Conservation (phyloP, 2,888 invertebrate species). For the Uropetala carovei region DNA sequence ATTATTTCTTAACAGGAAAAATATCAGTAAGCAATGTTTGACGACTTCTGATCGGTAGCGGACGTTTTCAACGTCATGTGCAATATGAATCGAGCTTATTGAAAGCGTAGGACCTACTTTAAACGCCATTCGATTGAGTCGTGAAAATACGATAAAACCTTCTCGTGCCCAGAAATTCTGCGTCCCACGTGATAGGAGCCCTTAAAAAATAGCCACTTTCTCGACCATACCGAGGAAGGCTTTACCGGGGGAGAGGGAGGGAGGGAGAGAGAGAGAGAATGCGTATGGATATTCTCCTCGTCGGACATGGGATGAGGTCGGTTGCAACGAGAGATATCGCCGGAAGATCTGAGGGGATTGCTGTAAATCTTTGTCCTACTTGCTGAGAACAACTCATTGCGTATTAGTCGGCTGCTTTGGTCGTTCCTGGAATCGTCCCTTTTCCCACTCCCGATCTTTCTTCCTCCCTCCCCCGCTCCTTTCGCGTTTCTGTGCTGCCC, state of each 20-base stretch:
- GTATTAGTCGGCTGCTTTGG: slow-evolving; percentile 22
- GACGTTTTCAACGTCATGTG: too few relatives aligned
- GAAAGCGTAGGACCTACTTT: too few relatives aligned
- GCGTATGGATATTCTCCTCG: background rate
- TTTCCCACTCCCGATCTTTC: background rate
- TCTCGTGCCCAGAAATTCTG: background rate
- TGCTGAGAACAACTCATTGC: slow-evolving; percentile 47
- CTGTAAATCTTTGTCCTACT: slow-evolving; percentile 51
- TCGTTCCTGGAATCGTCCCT: slow-evolving; percentile 23
- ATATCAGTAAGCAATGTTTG: too few relatives aligned
- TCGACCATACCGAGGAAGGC: background rate
- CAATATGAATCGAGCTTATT: too few relatives aligned
- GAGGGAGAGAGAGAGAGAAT: background rate
- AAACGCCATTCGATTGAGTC: background rate
- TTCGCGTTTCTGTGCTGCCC: too few relatives aligned
- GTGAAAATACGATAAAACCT: background rate
- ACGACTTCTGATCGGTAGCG: too few relatives aligned
- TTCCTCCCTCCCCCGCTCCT: background rate
- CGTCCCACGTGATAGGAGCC: too few relatives aligned
- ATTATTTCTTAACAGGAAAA: too few relatives aligned
- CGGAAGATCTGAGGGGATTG: background rate
- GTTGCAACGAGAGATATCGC: background rate
- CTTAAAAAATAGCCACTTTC: background rate
- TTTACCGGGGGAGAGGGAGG: background rate
- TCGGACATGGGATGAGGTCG: background rate